A percentile compares a stretch with the other conserved stretches of the same genome.
Conservation (phyloP, 2,888 invertebrate genomes). For the Conomelus anceps region DNA sequence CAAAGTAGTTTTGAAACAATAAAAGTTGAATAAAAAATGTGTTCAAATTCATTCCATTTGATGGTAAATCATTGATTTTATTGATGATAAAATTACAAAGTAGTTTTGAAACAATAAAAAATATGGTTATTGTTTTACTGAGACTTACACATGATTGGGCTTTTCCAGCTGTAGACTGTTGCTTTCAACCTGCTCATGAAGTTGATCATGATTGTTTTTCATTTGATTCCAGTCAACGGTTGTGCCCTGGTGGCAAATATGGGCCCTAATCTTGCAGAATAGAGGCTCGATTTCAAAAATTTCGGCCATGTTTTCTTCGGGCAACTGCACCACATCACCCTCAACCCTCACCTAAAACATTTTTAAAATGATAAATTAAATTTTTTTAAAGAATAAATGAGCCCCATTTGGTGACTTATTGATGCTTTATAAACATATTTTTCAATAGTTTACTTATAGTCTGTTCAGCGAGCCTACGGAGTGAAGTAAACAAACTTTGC, state of each 20-base stretch:
- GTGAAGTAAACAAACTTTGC: no score
- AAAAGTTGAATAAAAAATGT: neutral
- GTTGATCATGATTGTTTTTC: conserved; percentile 43
- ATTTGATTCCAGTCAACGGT: conserved; percentile 44
- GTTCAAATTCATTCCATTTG: no score
- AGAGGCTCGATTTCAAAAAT: conserved; percentile 45
- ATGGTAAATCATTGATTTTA: neutral
- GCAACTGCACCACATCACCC: conserved; percentile 41
- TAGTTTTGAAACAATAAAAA: neutral
- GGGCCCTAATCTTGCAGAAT: conserved; percentile 45
- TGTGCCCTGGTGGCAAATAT: conserved; percentile 45
- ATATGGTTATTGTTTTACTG: neutral
- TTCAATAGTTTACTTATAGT: no score
- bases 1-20: no score
- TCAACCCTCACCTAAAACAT: conserved; percentile 44
- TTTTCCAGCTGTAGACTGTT: conserved; percentile 41
- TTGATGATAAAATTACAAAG: no score
- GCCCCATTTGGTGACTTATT: neutral
- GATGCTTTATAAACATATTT: neutral
- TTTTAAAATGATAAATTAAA: neutral
- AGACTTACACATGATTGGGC: conserved; percentile 47
- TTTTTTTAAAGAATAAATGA: neutral
- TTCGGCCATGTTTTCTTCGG: conserved; percentile 38
- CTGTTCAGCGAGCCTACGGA: no score
- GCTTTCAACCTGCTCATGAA: conserved; percentile 39